Conservation (phyloP, 2,888 invertebrate species). For the Galeopsomyia nigrocyanea region DNA sequence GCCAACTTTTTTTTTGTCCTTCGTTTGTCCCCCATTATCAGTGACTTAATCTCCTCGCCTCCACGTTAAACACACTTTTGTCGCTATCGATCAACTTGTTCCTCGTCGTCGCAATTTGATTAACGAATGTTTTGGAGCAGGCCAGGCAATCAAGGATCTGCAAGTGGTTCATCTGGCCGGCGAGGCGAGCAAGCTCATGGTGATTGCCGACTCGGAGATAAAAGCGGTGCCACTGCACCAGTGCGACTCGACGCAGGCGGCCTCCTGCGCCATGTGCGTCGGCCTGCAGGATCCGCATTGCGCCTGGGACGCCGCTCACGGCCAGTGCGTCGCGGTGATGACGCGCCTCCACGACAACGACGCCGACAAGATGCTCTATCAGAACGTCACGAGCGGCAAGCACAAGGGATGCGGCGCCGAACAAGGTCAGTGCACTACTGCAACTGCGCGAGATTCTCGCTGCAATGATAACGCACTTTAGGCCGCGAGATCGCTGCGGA, state of each 20-base stretch:
- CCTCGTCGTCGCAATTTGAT: no score
- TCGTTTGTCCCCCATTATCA: no score
- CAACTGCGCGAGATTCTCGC: not conserved
- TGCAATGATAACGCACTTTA: no score
- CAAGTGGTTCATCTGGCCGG: slow-evolving; percentile 76
- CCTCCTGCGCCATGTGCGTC: slow-evolving; percentile 84
- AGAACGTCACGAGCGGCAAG: slow-evolving; percentile 81
- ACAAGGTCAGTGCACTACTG: slow-evolving; percentile 57
- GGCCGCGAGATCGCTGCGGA: no score
- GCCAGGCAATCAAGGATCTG: slow-evolving; percentile 78
- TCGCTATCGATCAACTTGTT: no score
- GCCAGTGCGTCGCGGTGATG: slow-evolving; percentile 72
- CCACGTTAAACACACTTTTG: no score
- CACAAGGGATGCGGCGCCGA: slow-evolving; percentile 72
- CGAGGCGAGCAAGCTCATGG: slow-evolving; percentile 85
- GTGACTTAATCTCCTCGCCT: not conserved
- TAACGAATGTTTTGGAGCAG: slow-evolving; percentile 46
- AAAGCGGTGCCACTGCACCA: slow-evolving; percentile 88
- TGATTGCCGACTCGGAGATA: slow-evolving; percentile 89
- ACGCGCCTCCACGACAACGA: slow-evolving; percentile 74
- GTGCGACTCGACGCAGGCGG: slow-evolving; percentile 72
- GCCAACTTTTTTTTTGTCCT: not conserved
- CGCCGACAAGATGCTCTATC: slow-evolving; percentile 75
- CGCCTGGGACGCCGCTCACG: slow-evolving; percentile 86
- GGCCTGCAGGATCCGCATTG: slow-evolving; percentile 97